phyloP scores from a whole-genome alignment of 2,113 vertebrate genomes.

The Ahaetulla prasina region DNA sequence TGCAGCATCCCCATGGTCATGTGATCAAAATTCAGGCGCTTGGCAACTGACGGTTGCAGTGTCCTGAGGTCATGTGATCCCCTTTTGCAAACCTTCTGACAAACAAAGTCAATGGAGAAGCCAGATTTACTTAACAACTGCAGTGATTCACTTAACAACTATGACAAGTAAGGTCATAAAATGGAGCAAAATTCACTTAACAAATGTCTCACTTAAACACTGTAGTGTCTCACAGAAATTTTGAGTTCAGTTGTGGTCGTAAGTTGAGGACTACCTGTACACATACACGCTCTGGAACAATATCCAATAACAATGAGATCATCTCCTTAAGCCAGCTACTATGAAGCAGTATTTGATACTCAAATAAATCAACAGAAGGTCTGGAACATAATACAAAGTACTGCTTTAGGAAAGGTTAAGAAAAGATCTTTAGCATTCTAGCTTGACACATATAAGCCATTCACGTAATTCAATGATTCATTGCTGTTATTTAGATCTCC shows the following conservation, averaged over 20 bases:
- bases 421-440: background rate
- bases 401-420: background rate
- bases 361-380: background rate
- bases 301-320: background rate
- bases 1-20: background rate
- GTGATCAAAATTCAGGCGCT: background rate
- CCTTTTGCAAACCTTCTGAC: background rate
- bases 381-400: background rate
- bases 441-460: background rate
- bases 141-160: background rate
- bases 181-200: background rate
- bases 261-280: background rate
- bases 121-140: background rate
- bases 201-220: background rate
- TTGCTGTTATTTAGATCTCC: background rate
- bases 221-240: background rate
- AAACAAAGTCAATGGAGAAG: background rate
- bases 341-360: background rate
- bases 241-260: background rate
- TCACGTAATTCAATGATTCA: conserved; percentile 10
- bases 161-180: background rate
- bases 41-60: background rate
- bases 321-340: background rate
- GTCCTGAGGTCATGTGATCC: background rate
- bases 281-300: background rate